Conservation (phyloP, 2,888 invertebrate genomes). For the Lysandra coridon region DNA sequence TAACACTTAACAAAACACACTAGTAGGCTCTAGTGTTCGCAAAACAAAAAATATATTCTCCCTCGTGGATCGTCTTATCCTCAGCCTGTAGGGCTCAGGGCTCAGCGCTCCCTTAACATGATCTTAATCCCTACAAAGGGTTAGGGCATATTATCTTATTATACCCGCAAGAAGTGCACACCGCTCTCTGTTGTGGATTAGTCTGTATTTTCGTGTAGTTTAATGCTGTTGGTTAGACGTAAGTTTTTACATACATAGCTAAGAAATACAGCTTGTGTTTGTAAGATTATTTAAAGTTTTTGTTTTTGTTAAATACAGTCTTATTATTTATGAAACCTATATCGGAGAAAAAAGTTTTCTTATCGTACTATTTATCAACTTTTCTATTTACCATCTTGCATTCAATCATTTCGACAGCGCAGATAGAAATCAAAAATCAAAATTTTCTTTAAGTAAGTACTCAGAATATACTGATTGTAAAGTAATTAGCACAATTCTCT, state of each 20-base stretch:
- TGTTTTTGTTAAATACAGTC: too few relatives aligned
- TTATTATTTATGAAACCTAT: too few relatives aligned
- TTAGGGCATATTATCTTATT: constrained; percentile 78
- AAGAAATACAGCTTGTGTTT: too few relatives aligned
- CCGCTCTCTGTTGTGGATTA: constrained; percentile 49
- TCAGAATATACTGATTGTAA: too few relatives aligned
- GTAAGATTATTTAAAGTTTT: too few relatives aligned
- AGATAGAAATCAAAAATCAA: too few relatives aligned
- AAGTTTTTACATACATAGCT: not conserved
- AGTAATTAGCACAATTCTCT: too few relatives aligned
- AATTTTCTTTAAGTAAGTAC: too few relatives aligned
- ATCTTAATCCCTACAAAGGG: constrained; percentile 80
- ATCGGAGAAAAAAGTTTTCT: too few relatives aligned
- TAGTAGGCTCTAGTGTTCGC: not conserved
- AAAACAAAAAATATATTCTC: constrained; percentile 12
- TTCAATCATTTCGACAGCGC: too few relatives aligned
- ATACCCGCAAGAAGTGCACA: constrained; percentile 75
- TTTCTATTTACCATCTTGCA: too few relatives aligned
- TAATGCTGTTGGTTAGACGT: not conserved
- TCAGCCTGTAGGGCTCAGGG: constrained; percentile 60
- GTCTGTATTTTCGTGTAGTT: not conserved
- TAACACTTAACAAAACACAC: not conserved
- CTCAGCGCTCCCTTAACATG: constrained; percentile 71
- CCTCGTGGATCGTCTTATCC: constrained; percentile 47
- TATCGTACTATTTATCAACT: too few relatives aligned